A percentile compares a stretch with the other conserved stretches of the same genome.
phyloP scores from a whole-genome alignment of 1,140 invertebrate genomes.

The Mya arenaria region DNA sequence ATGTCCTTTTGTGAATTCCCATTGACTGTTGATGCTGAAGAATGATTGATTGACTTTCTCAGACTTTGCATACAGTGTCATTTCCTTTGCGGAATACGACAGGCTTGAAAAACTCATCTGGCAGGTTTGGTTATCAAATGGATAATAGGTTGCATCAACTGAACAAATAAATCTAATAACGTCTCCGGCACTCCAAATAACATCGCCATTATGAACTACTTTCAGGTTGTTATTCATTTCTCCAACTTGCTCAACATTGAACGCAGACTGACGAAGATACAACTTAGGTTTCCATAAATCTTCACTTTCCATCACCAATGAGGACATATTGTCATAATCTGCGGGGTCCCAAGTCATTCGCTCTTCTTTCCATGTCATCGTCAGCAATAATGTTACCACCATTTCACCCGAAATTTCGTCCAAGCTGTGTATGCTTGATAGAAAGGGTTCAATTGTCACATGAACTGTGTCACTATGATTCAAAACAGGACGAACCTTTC shows the following conservation, averaged over 20 bases:
- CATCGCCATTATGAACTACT: not conserved
- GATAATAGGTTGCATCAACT: constrained; percentile 32
- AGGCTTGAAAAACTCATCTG: not conserved
- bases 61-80: not conserved
- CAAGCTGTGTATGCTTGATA: constrained; percentile 21
- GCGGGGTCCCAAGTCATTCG: constrained; percentile 6
- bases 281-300: constrained; percentile 24
- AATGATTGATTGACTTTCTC: not conserved
- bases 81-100: not conserved
- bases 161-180: constrained; percentile 18
- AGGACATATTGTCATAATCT: constrained; percentile 16
- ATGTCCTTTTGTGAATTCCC: not conserved
- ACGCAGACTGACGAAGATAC: constrained; percentile 7
- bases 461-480: constrained; percentile 24
- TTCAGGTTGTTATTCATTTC: not conserved
- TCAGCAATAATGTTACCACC: not conserved
- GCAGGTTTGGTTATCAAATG: constrained; percentile 35
- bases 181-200: constrained; percentile 4
- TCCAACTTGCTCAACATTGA: not conserved
- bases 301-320: constrained; percentile 4
- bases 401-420: constrained; percentile 35
- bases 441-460: not conserved
- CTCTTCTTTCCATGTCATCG: constrained; percentile 30
- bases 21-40: constrained; percentile 23
- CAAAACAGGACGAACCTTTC: not conserved